A percentile compares a stretch with the other conserved stretches of the same genome.
Conservation (phyloP, 2,888 invertebrate species). For the Dugesia japonica region DNA sequence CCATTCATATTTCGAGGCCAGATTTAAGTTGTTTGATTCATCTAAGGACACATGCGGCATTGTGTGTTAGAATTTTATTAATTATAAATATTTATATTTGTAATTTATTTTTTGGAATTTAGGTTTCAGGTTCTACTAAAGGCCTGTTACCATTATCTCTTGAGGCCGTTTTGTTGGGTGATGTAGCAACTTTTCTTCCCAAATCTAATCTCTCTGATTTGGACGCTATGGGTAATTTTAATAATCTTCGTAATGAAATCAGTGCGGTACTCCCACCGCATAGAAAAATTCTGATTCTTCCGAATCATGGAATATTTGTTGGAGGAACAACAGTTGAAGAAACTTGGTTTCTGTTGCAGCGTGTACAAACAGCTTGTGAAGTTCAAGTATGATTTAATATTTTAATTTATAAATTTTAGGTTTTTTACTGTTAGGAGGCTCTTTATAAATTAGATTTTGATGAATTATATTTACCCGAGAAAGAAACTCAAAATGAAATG, state of each 20-base stretch:
- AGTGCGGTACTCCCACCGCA: background rate
- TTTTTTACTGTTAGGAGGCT: background rate
- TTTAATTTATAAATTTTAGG: background rate
- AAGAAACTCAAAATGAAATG: slow-evolving; percentile 13
- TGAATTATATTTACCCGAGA: background rate
- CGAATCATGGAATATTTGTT: slow-evolving; percentile 73
- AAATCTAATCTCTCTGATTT: background rate
- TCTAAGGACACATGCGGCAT: background rate
- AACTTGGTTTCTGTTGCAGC: slow-evolving; percentile 53
- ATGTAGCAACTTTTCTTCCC: slow-evolving; percentile 9
- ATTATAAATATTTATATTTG: background rate
- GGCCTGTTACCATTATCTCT: slow-evolving; percentile 76
- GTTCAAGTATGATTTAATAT: slow-evolving; percentile 57
- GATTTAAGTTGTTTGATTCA: background rate
- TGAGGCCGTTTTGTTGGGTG: slow-evolving; percentile 76
- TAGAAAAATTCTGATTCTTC: slow-evolving; percentile 54
- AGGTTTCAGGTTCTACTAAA: background rate
- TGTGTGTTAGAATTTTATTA: background rate
- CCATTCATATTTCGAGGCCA: background rate
- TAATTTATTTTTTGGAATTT: background rate
- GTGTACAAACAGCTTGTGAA: slow-evolving; percentile 48
- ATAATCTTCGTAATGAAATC: slow-evolving; percentile 4
- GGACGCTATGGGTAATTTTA: background rate
- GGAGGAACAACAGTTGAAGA: slow-evolving; percentile 90
- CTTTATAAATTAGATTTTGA: slow-evolving; percentile 33